phyloP scores from a whole-genome alignment of 2,888 invertebrate genomes.

The Callyntrura sp. region DNA sequence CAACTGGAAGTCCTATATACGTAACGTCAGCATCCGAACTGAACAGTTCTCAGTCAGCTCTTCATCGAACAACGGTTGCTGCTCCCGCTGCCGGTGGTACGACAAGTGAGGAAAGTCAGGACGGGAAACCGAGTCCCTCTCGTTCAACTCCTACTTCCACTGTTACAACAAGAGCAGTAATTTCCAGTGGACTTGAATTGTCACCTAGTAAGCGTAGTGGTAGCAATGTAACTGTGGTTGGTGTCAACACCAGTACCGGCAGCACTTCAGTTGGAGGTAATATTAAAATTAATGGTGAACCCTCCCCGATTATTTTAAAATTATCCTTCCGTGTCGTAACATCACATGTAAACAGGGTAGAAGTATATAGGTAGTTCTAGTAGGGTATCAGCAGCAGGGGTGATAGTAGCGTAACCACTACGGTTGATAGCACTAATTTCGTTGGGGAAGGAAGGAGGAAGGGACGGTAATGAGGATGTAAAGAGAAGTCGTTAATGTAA shows the following conservation, averaged over 20 bases:
- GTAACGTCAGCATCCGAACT: constrained; percentile 89
- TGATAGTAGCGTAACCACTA: not conserved
- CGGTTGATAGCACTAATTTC: constrained; percentile 24
- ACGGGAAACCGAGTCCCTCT: constrained; percentile 55
- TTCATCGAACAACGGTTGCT: constrained; percentile 79
- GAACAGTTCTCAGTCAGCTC: constrained; percentile 83
- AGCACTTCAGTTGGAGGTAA: constrained; percentile 68
- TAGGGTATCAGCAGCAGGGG: not conserved
- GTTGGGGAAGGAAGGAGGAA: not conserved
- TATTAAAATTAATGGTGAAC: constrained; percentile 48
- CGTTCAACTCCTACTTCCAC: constrained; percentile 85
- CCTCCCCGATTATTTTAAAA: constrained; percentile 14
- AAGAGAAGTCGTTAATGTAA: constrained; percentile 20
- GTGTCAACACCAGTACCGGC: constrained; percentile 62
- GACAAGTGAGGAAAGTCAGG: constrained; percentile 61
- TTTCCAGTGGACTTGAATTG: constrained; percentile 80
- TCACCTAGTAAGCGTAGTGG: constrained; percentile 71
- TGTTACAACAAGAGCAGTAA: constrained; percentile 85
- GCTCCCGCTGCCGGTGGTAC: constrained; percentile 75
- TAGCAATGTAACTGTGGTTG: constrained; percentile 75
- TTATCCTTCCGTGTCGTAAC: not conserved
- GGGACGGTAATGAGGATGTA: constrained; percentile 25
- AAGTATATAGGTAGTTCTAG: not conserved
- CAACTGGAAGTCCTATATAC: constrained; percentile 89
- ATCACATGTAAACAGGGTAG: not conserved